A percentile compares a stretch with the other conserved stretches of the same genome.
phyloP scores from a whole-genome alignment of 2,888 invertebrate genomes.

The Dichetophora obliterata region DNA sequence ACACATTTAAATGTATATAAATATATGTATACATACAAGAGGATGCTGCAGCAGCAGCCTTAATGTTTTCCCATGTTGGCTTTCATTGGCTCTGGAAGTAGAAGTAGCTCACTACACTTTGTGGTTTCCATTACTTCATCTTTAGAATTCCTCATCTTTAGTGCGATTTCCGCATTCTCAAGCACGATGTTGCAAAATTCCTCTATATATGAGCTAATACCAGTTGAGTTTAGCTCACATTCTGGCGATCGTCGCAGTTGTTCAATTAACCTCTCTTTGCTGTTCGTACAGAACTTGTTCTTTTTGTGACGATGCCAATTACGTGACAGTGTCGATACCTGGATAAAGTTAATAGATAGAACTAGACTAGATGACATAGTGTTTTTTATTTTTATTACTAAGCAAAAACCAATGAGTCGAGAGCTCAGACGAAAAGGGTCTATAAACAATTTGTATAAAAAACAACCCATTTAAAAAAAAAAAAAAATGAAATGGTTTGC shows the following conservation, averaged over 20 bases:
- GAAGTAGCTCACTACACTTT: neutral
- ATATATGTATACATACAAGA: neutral
- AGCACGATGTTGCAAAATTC: slow-evolving; percentile 39
- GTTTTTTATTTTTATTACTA: too few relatives aligned
- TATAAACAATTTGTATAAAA: too few relatives aligned
- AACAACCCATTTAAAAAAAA: too few relatives aligned
- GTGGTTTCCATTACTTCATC: neutral
- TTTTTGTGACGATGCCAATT: too few relatives aligned
- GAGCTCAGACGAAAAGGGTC: too few relatives aligned
- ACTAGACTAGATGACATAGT: too few relatives aligned
- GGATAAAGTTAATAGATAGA: too few relatives aligned
- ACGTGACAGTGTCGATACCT: too few relatives aligned
- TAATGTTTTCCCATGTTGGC: neutral
- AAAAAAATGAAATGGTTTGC: too few relatives aligned
- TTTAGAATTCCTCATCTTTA: slow-evolving; percentile 12
- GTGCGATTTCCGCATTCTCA: slow-evolving; percentile 65
- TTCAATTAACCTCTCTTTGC: neutral
- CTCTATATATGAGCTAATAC: neutral
- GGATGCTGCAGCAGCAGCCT: neutral
- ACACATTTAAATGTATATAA: neutral
- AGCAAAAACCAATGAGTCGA: too few relatives aligned
- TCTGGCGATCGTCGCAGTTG: neutral
- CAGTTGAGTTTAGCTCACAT: neutral
- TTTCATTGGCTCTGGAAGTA: neutral
- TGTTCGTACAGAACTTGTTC: too few relatives aligned